Evolutionary conservation across 2,797 vertebrate genomes (phyloP), one percentile per base, ranked within the genome.

Genomic region (Acestrorhynchus altus): DNA sequence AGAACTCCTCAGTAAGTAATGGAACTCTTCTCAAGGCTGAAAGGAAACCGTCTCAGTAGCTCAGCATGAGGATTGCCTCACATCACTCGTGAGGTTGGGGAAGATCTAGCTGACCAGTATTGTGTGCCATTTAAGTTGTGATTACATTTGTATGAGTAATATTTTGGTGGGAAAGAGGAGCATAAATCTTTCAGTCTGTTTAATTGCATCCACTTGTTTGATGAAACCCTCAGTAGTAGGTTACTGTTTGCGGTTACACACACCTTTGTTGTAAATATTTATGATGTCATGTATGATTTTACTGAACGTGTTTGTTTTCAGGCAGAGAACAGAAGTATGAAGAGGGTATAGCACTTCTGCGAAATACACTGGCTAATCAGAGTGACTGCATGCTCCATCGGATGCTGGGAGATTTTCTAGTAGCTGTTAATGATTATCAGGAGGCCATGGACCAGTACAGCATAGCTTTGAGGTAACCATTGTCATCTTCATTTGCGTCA

Each of bases 371-470:
- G 88, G 95, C 98, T 85, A 98, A 99, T 89, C 98, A 99, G 91
- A 99, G 98, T 0, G 96, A 99, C 85, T 98, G 97, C 13, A 95
- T 98, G 79, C 92, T 99, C 86, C 98, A 99, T 90, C 95, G 98
- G 47, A 98, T 99, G 93, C 92, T 99, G 83, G 98, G 97, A 18
- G 98, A 99, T 89, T 99, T 99, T 82, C 93, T 99, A 0, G 96
- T 99, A 13, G 96, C 98, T 0, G 96, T 99, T 81, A 98, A 96
- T 0, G 97, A 99, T 74, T 98, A 96, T 85, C 98, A 99, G 89
- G 98, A 99, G 79, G 98, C 98, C 1, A 99, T 99, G 96, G 98
- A 99, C 90, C 98, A 99, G 91, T 99, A 99, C 89, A 99, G 98
- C 66, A 99, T 99, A 72, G 98, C 98, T 0, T 89, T 96, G 4